phyloP scores from a whole-genome alignment of 2,888 invertebrate genomes.

The Strigamia maritima region DNA sequence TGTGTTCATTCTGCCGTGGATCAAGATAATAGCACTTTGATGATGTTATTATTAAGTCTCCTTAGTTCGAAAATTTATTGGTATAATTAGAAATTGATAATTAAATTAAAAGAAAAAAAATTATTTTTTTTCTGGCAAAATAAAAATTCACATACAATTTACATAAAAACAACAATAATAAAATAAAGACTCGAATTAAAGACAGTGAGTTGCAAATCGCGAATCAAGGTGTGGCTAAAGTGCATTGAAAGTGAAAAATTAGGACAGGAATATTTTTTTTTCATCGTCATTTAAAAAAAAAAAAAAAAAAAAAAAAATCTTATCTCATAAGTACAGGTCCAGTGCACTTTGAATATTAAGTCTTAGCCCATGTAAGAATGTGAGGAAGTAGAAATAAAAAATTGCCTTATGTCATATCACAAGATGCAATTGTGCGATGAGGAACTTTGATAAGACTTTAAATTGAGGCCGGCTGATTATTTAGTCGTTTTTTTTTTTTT shows the following conservation, averaged over 20 bases:
- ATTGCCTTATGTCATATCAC: slow-evolving; percentile 16
- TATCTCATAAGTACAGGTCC: not conserved
- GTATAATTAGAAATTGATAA: not conserved
- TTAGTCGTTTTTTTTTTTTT: not conserved
- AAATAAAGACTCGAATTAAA: not conserved
- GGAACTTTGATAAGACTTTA: not conserved
- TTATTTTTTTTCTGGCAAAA: not conserved
- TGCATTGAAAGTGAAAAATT: slow-evolving; percentile 24
- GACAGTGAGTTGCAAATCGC: slow-evolving; percentile 16
- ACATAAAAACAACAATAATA: not conserved
- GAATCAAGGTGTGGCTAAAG: slow-evolving; percentile 18
- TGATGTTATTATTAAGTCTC: not conserved
- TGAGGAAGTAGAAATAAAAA: not conserved
- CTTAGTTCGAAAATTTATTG: not conserved
- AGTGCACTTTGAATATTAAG: not conserved
- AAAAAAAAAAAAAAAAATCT: no score
- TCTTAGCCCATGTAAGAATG: not conserved
- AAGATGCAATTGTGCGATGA: not conserved
- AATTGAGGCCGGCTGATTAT: slow-evolving; percentile 28
- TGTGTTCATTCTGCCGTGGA: slow-evolving; percentile 32
- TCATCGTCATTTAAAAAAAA: not conserved
- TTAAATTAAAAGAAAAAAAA: not conserved
- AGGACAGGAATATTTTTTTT: not conserved
- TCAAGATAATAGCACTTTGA: slow-evolving; percentile 28
- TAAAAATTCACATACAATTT: not conserved